Base-by-base conservation (phyloP, 1,140 invertebrate species). In the Maniola jurtina region DNA sequence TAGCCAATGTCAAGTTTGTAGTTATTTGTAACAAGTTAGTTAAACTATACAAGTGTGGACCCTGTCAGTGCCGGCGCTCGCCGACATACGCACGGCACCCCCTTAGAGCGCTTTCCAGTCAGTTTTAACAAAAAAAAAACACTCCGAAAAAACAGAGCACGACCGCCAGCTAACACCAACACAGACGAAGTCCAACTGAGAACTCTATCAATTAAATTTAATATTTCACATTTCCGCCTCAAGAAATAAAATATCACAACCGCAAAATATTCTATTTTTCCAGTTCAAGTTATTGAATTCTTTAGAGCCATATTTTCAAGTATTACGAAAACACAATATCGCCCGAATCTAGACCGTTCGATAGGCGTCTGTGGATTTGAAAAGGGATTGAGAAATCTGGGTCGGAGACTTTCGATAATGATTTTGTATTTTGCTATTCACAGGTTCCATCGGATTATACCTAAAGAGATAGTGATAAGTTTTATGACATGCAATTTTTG, bases 271-370 rank as follows among this genome's bases (percentile, higher is more conserved):
- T 55, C 33, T 25, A 55, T 34, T 55, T 34, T 55, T 34, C 52
- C 52, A 34, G 52, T 16, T 34, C 52, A 55, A 55, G 52, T 57
- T 64, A 64, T 64, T 64, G 62, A 54, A 64, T 64, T 64, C 62
- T 57, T 64, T 48, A 57, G 34, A 42, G 7, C 14, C 52, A 57
- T 45, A 56, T 64, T 64, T 64, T 64, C 40, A 40, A 64, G 62
- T 64, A 64, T 57, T 56, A 35, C 52, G 62, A 56, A 57, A 64
- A 64, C 62, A 64, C 59, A 67, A 61, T 67, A 67, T 67, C 59
- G 35, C 36, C 65, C 60, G 40, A 62, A 62, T 57, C 65, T 67
- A 67, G 65, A 67, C 59, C 65, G 42, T 67, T 67, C 65, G 54
- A 61, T 67, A 67, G 59, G 59, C 52, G 50, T 50, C 52, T 55